Conservation (phyloP, 1,140 invertebrate species). For the Drosophila dunni region DNA sequence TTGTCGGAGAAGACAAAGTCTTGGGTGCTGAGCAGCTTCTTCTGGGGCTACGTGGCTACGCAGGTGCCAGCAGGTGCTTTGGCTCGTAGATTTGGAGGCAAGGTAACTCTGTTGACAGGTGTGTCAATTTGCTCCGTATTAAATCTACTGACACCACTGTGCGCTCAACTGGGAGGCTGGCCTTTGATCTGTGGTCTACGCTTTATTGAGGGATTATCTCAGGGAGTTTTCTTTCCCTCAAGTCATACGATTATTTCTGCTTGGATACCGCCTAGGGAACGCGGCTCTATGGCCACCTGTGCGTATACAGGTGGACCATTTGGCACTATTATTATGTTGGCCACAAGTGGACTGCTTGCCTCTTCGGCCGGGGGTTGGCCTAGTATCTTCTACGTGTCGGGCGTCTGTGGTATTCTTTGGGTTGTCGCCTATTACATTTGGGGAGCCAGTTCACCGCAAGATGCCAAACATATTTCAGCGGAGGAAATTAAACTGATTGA, state of each 20-base stretch:
- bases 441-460: constrained; percentile 88
- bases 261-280: constrained; percentile 88
- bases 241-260: constrained; percentile 91
- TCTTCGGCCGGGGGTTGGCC: constrained; percentile 89
- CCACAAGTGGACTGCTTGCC: constrained; percentile 86
- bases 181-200: constrained; percentile 86
- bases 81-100: constrained; percentile 87
- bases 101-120: constrained; percentile 64
- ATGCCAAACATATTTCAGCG: constrained; percentile 86
- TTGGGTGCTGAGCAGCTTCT: constrained; percentile 87
- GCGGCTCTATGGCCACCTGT: constrained; percentile 86
- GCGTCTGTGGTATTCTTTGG: constrained; percentile 87
- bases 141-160: constrained; percentile 84
- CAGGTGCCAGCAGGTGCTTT: constrained; percentile 88
- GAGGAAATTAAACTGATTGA: constrained; percentile 60
- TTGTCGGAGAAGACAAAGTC: constrained; percentile 46
- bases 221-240: constrained; percentile 92
- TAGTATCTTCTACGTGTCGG: constrained; percentile 90
- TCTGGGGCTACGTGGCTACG: constrained; percentile 86
- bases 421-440: constrained; percentile 83
- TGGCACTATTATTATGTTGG: constrained; percentile 90
- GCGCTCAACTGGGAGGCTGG: constrained; percentile 85
- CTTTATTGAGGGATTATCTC: constrained; percentile 89
- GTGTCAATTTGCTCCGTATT: constrained; percentile 72
- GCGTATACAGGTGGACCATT: constrained; percentile 88